Conservation (phyloP, 2,113 vertebrate genomes). For the Tupaia chinensis region DNA sequence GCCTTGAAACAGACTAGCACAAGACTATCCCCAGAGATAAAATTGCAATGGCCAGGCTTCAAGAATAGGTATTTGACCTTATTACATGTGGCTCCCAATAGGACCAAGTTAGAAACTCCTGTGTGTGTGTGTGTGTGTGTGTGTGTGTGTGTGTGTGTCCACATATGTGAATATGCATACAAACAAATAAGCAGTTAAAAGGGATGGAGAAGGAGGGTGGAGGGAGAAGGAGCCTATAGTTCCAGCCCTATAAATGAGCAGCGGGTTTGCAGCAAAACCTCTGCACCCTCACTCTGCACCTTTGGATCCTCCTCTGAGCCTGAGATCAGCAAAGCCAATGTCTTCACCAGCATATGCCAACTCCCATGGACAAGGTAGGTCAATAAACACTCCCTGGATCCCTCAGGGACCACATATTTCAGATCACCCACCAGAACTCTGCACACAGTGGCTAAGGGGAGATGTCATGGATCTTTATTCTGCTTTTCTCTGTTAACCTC, state of each 20-base stretch:
- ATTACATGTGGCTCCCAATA: conserved; percentile 5
- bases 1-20: neutral
- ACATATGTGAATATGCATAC: fast-evolving
- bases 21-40: neutral
- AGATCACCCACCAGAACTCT: neutral
- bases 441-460: neutral
- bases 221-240: too few species aligned
- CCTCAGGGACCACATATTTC: neutral
- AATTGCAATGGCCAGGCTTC: conserved; percentile 35
- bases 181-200: neutral
- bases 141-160: too few species aligned
- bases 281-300: neutral
- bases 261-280: neutral
- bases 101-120: neutral
- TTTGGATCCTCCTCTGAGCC: neutral
- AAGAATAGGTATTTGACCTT: neutral
- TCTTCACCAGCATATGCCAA: neutral
- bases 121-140: too few species aligned
- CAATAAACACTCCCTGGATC: neutral
- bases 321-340: neutral
- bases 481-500: neutral
- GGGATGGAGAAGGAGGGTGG: neutral
- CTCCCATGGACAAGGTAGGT: conserved; percentile 46
- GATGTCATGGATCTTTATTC: neutral
- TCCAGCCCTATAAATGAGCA: neutral